Base-by-base conservation (phyloP, 2,797 vertebrate genomes). In the Cryptoprocta ferox region DNA sequence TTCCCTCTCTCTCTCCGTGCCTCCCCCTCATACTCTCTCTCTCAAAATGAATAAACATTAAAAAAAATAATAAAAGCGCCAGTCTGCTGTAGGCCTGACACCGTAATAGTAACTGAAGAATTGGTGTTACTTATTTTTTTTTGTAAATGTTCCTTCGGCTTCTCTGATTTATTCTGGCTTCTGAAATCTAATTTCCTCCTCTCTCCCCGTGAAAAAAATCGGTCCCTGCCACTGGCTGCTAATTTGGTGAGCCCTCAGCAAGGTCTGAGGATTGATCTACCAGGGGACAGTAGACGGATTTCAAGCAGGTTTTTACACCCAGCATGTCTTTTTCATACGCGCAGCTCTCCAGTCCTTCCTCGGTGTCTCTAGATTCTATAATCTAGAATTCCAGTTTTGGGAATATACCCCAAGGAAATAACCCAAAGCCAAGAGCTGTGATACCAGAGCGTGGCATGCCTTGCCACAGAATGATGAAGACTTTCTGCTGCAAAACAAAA, bases 171-270 rank as follows among this genome's bases (percentile, higher is more conserved):
- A 35, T 42, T 70, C 63, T 92, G n/a, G 13, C 63, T 61, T 59
- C 84, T 96, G 65, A 92, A 92, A 65, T 90, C 35, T n/a, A 94
- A 81, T 92, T 96, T 91, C 11, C 30, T 88, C 14, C 61, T 75
- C 21, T 45, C 88, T 96, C 21, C 26, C 26, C 35, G 70, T 70
- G 86, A 86, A 42, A 48, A 93, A 70, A 95, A n/a, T 12, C 82
- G n/a, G 71, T 75, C 35, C 21, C 37, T 45, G 48, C 26, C 30
- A 19, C 71, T 78, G 5, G 21, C 21, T 70, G 11, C 16, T 92
- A 76, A 71, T 65, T 65, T 32, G 65, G 63, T 28, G 14, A 95
- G 24, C n/a, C 63, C 48, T 81, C 32, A 42, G 32, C 48, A 48
- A 6, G 37, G 32, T 75, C 91, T 92, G 81, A 71, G 18, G 5